Conservation (phyloP, 2,113 vertebrate genomes). For the Capreolus pygargus region DNA sequence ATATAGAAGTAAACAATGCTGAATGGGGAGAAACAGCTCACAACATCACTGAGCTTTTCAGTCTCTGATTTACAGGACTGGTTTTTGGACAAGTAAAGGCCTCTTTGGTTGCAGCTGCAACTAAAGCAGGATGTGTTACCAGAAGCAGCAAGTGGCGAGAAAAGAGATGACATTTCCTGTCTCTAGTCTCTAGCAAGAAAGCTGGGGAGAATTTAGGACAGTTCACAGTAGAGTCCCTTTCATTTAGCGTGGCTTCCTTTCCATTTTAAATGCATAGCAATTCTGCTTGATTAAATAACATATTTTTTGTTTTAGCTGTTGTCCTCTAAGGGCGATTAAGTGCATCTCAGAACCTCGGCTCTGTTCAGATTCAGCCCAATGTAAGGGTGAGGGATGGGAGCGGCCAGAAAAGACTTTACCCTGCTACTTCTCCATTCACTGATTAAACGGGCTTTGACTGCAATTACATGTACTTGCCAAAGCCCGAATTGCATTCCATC, state of each 20-base stretch:
- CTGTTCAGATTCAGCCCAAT: conserved; percentile 47
- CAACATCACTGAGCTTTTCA: conserved; percentile 64
- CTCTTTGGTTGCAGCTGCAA: conserved; percentile 65
- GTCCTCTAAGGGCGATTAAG: conserved; percentile 20
- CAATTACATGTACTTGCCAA: not conserved
- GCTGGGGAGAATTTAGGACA: conserved; percentile 60
- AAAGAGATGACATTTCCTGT: conserved; percentile 70
- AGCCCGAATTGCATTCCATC: not conserved
- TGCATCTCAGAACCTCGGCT: not conserved
- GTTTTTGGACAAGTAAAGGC: conserved; percentile 60
- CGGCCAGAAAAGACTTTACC: not conserved
- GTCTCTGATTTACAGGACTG: conserved; percentile 59
- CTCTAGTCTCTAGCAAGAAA: conserved; percentile 59
- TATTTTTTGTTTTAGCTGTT: conserved; percentile 58
- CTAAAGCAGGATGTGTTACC: conserved; percentile 63
- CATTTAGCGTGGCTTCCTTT: conserved; percentile 45
- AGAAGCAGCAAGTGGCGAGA: conserved; percentile 57
- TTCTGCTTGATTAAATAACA: conserved; percentile 62
- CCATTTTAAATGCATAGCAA: conserved; percentile 48
- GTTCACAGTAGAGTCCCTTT: conserved; percentile 64
- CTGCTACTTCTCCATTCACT: not conserved
- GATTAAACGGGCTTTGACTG: conserved; percentile 4
- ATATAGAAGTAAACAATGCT: conserved; percentile 62
- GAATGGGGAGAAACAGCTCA: conserved; percentile 50
- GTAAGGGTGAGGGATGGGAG: not conserved